A percentile compares a stretch with the other conserved stretches of the same genome.
Evolutionary conservation across 2,113 vertebrate genomes (phyloP).

Genomic region (Hystrix cristata): DNA sequence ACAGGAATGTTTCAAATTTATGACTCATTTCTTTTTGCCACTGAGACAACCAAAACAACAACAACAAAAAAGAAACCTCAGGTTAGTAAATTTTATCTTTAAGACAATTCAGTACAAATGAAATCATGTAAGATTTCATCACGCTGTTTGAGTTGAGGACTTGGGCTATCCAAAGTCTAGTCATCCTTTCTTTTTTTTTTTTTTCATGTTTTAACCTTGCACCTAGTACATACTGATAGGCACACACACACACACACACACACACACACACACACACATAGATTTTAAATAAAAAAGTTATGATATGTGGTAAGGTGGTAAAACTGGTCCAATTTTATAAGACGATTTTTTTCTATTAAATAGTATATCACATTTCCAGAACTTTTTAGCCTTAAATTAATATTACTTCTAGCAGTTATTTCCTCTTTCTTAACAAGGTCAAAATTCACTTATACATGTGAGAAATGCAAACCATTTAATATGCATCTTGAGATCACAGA

Average conservation of each 20-base stretch:
- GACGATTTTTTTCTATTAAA: neutral
- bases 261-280: neutral
- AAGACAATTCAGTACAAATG: neutral
- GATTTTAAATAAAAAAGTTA: neutral
- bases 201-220: neutral
- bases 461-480: constrained; percentile 11
- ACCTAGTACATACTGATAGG: neutral
- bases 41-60: neutral
- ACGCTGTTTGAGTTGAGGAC: neutral
- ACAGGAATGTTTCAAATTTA: neutral
- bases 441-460: neutral
- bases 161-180: neutral
- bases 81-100: neutral
- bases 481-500: neutral
- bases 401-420: neutral
- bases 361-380: neutral
- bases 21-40: neutral
- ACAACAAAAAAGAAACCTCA: neutral
- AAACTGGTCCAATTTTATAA: neutral
- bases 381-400: neutral
- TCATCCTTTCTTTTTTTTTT: neutral
- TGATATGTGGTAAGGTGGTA: neutral
- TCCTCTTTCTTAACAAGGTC: neutral
- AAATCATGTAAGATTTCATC: neutral
- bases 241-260: neutral